Conservation (phyloP, 2,113 vertebrate genomes). For the Oreotrochilus melanogaster region DNA sequence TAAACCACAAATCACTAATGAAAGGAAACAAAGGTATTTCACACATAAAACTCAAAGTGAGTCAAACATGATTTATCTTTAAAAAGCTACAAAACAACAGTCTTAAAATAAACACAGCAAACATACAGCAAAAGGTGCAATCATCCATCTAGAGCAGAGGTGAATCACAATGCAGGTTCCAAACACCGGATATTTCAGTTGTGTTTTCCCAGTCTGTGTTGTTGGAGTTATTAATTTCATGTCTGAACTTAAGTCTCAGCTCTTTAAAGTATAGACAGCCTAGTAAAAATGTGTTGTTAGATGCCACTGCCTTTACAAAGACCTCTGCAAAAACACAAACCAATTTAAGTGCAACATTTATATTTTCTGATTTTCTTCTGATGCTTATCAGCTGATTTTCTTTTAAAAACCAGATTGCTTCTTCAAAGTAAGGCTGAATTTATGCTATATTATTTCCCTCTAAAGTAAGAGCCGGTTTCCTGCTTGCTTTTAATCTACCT, state of each 20-base stretch:
- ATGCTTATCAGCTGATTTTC: not conserved
- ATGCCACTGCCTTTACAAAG: not conserved
- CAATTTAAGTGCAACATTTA: not conserved
- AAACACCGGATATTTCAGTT: not conserved
- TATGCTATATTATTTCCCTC: not conserved
- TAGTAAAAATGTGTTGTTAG: not conserved
- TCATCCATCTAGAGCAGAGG: not conserved
- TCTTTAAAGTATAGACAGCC: not conserved
- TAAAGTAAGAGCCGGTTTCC: not conserved
- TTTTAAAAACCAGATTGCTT: not conserved
- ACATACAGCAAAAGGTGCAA: not conserved
- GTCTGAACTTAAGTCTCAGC: not conserved
- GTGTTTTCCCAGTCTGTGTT: not conserved
- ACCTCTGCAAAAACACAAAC: not conserved
- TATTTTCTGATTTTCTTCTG: not conserved
- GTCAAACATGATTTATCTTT: conserved; percentile 1
- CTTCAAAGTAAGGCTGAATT: not conserved
- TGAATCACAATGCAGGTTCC: not conserved
- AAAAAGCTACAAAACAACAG: not conserved
- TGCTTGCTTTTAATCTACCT: conserved; percentile 17
- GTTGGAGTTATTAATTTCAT: not conserved
- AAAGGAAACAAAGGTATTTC: not conserved
- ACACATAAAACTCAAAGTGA: not conserved
- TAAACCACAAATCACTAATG: not conserved
- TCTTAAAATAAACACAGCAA: not conserved